Percentiles rank a stretch among this genome's conserved stretches.
Conservation (phyloP, 2,888 invertebrate genomes). For the Ferdinandea cuprea region DNA sequence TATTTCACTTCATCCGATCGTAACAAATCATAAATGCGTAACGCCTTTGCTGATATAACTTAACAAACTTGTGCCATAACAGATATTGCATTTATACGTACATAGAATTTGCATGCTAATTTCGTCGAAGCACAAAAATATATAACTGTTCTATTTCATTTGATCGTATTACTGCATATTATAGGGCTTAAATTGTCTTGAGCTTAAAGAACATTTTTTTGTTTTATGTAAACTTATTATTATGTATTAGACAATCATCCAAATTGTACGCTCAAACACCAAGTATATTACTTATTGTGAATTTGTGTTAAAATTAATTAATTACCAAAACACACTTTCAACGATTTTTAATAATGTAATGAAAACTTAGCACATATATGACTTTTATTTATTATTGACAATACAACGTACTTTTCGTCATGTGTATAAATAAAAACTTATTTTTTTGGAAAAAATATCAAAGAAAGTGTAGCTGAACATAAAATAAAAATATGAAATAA, state of each 20-base stretch:
- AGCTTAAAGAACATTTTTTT: not conserved
- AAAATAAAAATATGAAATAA: too few species aligned
- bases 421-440: too few species aligned
- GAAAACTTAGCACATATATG: too few species aligned
- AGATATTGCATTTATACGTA: constrained; percentile 59
- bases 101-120: constrained; percentile 22
- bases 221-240: constrained; percentile 26
- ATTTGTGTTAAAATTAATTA: not conserved
- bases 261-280: not conserved
- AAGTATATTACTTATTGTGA: not conserved
- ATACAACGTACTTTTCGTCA: too few species aligned
- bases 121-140: constrained; percentile 31
- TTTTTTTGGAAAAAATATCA: too few species aligned
- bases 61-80: constrained; percentile 64
- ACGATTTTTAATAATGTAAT: not conserved
- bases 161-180: not conserved
- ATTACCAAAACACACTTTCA: not conserved
- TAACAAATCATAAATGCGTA: not conserved
- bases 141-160: not conserved
- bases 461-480: too few species aligned
- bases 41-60: constrained; percentile 45
- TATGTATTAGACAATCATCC: too few species aligned
- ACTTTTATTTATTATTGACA: too few species aligned
- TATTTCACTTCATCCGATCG: constrained; percentile 13
- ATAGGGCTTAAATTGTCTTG: not conserved